Evolutionary conservation across 1,140 invertebrate genomes (phyloP).

Genomic region (Euwallacea fornicatus): DNA sequence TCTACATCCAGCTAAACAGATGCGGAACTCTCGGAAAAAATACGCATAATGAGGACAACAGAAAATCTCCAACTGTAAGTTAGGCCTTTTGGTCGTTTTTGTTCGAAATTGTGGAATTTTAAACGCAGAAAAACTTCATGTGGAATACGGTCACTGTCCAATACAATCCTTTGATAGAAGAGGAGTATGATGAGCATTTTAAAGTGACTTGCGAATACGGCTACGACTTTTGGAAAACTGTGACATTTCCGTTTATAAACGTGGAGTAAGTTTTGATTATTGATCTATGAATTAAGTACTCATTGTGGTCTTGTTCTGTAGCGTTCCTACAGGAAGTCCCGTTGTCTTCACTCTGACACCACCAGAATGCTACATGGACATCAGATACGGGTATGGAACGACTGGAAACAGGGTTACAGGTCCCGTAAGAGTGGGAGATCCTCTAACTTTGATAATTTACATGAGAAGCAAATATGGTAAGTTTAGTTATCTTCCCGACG

Average conservation of each 20-base stretch:
- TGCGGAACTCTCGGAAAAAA: conserved; percentile 90
- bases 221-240: conserved; percentile 95
- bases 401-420: conserved; percentile 80
- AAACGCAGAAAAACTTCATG: conserved; percentile 84
- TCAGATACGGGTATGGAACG: conserved; percentile 84
- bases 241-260: conserved; percentile 91
- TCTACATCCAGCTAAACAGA: conserved; percentile 88
- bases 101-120: too few species aligned
- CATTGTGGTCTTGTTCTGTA: conserved; percentile 50
- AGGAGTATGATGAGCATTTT: conserved; percentile 93
- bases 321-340: conserved; percentile 89
- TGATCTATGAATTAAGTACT: neutral
- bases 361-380: conserved; percentile 95
- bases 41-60: conserved; percentile 79
- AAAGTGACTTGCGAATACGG: conserved; percentile 96
- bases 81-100: too few species aligned
- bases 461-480: conserved; percentile 92
- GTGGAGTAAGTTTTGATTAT: conserved; percentile 77
- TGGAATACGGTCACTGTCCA: conserved; percentile 95
- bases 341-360: conserved; percentile 92
- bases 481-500: conserved; percentile 21
- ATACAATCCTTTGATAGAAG: conserved; percentile 91
- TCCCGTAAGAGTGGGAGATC: conserved; percentile 89
- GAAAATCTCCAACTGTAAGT: conserved; percentile 82
- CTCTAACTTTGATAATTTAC: conserved; percentile 88